These are phyloP conservation scores for Caracal caracal DNA, from an alignment of 2,113 vertebrate genomes.

Conservation along the genomic window DNA sequence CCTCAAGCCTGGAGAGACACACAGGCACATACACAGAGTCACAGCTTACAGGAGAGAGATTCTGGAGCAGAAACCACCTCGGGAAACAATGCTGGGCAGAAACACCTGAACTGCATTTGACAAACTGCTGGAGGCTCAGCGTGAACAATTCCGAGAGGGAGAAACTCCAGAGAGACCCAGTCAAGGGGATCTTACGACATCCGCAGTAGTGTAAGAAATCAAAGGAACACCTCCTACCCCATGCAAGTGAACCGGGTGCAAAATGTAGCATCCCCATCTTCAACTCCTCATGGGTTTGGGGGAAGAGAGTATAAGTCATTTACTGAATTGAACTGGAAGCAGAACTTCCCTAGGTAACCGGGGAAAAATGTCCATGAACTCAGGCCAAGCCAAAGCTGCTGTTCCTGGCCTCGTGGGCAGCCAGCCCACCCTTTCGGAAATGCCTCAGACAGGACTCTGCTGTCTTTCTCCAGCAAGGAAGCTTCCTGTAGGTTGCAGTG, in stretches of 20 bases:
- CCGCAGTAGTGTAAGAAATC: not conserved
- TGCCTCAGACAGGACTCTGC: constrained; percentile 20
- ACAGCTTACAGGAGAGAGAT: not conserved
- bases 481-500: constrained; percentile 64
- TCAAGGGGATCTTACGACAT: not conserved
- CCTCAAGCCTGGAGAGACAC: not conserved
- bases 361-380: constrained; percentile 25
- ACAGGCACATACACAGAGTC: rapidly evolving
- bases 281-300: not conserved
- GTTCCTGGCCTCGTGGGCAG: not conserved
- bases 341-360: not conserved
- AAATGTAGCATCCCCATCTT: not conserved
- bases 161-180: not conserved
- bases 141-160: not conserved
- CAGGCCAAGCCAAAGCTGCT: constrained; percentile 31
- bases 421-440: constrained; percentile 51
- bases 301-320: not conserved
- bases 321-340: not conserved
- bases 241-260: not conserved
- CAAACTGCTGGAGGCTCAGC: not conserved
- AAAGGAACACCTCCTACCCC: not conserved
- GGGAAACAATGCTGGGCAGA: not conserved
- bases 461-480: constrained; percentile 5
- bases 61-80: rapidly evolving
- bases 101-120: not conserved